Percentiles rank a stretch among this genome's conserved stretches.
Evolutionary conservation across 2,888 invertebrate genomes (phyloP).

Genomic region (Sminthurinus aureus): DNA sequence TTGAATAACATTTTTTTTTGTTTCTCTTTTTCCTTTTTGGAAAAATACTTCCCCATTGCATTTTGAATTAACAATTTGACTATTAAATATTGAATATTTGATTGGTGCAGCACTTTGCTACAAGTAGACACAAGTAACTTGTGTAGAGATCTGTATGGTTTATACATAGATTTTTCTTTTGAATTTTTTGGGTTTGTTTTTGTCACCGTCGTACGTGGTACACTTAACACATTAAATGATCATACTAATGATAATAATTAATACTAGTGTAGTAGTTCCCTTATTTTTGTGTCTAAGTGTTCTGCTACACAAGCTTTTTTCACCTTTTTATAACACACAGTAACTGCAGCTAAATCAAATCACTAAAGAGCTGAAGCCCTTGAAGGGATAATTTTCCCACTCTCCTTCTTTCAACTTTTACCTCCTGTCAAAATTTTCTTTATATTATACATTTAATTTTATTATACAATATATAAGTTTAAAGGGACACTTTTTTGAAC

Average conservation of each 20-base stretch:
- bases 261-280: neutral
- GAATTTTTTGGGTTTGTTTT: constrained; percentile 5
- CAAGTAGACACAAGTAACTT: constrained; percentile 12
- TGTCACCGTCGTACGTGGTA: constrained; percentile 9
- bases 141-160: neutral
- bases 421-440: neutral
- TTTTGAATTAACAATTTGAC: constrained; percentile 13
- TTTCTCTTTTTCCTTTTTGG: neutral
- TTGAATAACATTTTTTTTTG: neutral
- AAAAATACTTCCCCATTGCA: neutral
- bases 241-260: too few relatives aligned
- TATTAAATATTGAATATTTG: too few relatives aligned
- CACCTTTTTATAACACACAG: neutral
- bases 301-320: neutral
- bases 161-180: neutral
- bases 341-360: neutral
- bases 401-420: neutral
- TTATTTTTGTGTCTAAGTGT: constrained; percentile 16
- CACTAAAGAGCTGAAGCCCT: neutral
- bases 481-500: too few relatives aligned
- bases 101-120: neutral
- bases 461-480: too few relatives aligned
- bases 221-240: too few relatives aligned
- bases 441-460: too few relatives aligned
- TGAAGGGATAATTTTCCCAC: too few relatives aligned